phyloP scores from a whole-genome alignment of 2,113 vertebrate species.

The Aphelocoma coerulescens region DNA sequence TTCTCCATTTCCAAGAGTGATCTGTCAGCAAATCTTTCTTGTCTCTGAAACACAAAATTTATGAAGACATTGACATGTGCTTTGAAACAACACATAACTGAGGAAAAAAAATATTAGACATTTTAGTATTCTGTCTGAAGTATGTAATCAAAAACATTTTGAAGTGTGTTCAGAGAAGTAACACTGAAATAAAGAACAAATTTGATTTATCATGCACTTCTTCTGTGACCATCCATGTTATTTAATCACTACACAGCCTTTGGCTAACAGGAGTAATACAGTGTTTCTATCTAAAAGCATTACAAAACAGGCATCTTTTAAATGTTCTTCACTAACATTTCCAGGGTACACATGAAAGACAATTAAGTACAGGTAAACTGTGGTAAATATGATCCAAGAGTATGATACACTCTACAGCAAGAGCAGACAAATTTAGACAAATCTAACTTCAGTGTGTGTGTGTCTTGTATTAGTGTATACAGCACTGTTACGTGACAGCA shows the following conservation, averaged over 20 bases:
- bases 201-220: background rate
- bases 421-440: background rate
- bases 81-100: background rate
- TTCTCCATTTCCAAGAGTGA: constrained; percentile 99
- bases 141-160: background rate
- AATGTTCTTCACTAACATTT: background rate
- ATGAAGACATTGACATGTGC: background rate
- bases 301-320: background rate
- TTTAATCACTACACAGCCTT: background rate
- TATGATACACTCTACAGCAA: background rate
- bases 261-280: background rate
- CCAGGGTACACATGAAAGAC: background rate
- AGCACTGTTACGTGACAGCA: background rate
- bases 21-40: constrained; percentile 96
- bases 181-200: background rate
- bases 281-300: background rate
- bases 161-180: background rate
- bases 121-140: background rate
- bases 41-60: constrained; percentile 82
- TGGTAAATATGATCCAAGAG: background rate
- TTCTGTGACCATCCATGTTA: background rate
- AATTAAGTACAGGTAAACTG: background rate
- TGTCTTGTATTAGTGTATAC: background rate
- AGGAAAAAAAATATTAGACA: background rate
- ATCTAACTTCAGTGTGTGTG: background rate